These are phyloP conservation scores for Alcedo quadribrachys DNA, from an alignment of 2,797 vertebrate species.

Conservation along the genomic window DNA sequence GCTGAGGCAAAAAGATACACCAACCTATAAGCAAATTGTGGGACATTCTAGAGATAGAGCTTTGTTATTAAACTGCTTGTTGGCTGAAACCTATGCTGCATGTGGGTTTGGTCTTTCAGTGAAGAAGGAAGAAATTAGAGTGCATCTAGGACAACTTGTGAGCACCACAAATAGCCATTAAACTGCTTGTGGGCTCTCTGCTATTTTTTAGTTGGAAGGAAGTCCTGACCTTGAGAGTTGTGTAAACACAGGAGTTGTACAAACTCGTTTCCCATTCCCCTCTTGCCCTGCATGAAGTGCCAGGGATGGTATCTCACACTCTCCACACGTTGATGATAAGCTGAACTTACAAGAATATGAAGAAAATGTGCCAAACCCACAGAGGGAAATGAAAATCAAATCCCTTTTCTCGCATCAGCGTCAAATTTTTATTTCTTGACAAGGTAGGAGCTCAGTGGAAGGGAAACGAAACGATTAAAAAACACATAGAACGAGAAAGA, in stretches of 20 bases:
- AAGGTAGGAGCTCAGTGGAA: conserved; percentile 62
- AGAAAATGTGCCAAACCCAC: conserved; percentile 46
- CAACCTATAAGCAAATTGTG: neutral
- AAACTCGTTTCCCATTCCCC: neutral
- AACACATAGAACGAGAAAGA: conserved; percentile 17
- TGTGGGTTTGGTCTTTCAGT: neutral
- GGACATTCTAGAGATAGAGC: neutral
- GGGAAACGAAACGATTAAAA: conserved; percentile 65
- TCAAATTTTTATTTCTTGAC: conserved; percentile 75
- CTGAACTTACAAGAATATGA: conserved; percentile 59
- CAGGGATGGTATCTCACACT: neutral
- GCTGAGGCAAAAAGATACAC: neutral
- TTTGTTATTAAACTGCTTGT: neutral
- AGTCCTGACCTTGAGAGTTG: conserved; percentile 57
- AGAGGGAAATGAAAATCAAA: conserved; percentile 70
- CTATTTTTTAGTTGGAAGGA: neutral
- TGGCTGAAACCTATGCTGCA: neutral
- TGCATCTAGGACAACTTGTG: neutral
- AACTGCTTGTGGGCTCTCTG: neutral
- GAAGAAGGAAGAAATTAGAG: neutral
- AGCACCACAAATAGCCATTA: neutral
- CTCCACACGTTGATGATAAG: conserved; percentile 41
- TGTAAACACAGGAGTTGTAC: neutral
- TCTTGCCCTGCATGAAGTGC: neutral
- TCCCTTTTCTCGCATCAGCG: conserved; percentile 65